Evolutionary conservation across 1,140 invertebrate genomes (phyloP), one percentile per base, ranked within the genome.

Genomic region (Xylocopa sonorina): DNA sequence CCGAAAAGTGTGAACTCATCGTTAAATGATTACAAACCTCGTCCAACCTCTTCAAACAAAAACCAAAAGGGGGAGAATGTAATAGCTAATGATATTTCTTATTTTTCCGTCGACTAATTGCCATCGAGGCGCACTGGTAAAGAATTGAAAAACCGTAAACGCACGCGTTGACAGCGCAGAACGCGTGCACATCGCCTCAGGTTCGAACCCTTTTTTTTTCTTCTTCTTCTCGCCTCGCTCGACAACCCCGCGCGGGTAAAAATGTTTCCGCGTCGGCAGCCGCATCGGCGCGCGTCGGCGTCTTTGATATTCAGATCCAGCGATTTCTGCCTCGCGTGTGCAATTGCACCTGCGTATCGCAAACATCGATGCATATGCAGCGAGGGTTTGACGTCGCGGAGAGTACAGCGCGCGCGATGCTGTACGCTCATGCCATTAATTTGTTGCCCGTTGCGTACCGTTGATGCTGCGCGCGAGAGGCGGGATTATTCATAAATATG

Each of bases 261-360:
- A 67, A 18, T 29, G 7, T 75, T 66, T 29, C 64, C n/a, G 27
- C 48, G 21, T 3, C 32, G 50, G 3, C 48, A 50, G n/a, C 27
- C 3, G 50, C 14, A 67, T 66, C 48, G 21, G 9, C 16, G 4
- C 10, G 5, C 29, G 73, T 67, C 73, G 73, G 73, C 73, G 32
- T 75, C 73, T 75, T 75, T 75, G 73, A 75, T 75, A 75, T 75
- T 75, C 62, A 75, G 73, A 75, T 75, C n/a, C 62, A n/a, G 62
- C n/a, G 62, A 67, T 75, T 64, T 66, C 50, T 55, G 32, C 18
- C 16, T 75, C 38, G 62, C 73, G 73, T 75, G 73, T 55, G 62
- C 62, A 41, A 55, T 55, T 55, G 73, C 62, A 75, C 62, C 62
- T 66, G 73, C 41, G 62, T 38, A 18, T 29, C 48, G 62, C n/a